These are phyloP conservation scores for Bombus balteatus DNA, from an alignment of 1,140 invertebrate genomes.

Conservation along the genomic window DNA sequence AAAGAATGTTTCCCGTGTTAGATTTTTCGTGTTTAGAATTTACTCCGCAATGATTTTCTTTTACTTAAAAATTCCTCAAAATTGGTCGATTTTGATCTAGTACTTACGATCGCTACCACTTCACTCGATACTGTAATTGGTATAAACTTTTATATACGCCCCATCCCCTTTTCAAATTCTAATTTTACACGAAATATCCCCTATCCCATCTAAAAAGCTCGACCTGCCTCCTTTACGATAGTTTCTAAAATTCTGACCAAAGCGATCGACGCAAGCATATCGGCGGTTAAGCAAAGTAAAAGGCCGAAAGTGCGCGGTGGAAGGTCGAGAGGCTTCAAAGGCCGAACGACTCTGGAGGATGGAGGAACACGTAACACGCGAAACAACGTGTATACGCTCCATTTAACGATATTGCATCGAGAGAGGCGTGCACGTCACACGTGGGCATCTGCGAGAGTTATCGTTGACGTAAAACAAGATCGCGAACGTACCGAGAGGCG, in stretches of 20 bases:
- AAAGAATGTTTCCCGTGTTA: too few species aligned
- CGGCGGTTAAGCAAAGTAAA: neutral
- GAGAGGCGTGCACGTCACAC: slow-evolving; percentile 35
- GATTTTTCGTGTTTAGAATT: too few species aligned
- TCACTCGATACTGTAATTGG: too few species aligned
- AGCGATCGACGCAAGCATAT: neutral
- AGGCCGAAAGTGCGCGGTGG: neutral
- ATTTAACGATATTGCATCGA: slow-evolving; percentile 29
- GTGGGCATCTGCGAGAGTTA: slow-evolving; percentile 53
- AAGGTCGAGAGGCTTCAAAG: neutral
- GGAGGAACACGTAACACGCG: neutral
- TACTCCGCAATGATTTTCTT: too few species aligned
- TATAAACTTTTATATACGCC: too few species aligned
- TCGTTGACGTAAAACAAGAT: slow-evolving; percentile 55
- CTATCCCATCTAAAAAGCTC: too few species aligned
- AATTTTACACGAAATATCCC: neutral
- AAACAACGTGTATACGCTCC: slow-evolving; percentile 3
- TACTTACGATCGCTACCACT: too few species aligned
- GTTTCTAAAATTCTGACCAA: neutral
- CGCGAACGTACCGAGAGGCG: slow-evolving; percentile 79
- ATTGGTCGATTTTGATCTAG: too few species aligned
- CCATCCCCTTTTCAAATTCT: neutral
- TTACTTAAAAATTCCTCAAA: too few species aligned
- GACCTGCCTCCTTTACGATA: neutral
- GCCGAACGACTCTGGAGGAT: neutral